Conservation (phyloP, 2,797 vertebrate genomes). For the Bovichtus diacanthus region DNA sequence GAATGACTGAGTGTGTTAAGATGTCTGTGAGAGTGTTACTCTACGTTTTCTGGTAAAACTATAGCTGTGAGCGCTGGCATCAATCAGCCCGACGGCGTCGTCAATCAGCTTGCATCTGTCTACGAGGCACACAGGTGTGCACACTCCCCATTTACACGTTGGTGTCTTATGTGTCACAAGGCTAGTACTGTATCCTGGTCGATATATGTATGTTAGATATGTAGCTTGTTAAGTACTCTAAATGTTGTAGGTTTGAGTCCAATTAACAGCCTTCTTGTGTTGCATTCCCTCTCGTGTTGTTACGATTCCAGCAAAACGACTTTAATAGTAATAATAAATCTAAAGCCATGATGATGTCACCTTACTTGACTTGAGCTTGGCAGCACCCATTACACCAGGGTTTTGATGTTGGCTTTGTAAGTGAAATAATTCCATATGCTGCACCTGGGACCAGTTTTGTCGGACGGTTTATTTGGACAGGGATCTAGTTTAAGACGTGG, state of each 20-base stretch:
- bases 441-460: conserved; percentile 65
- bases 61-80: not conserved
- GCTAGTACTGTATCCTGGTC: not conserved
- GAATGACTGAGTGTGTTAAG: not conserved
- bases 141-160: conserved; percentile 1
- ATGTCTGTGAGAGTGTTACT: not conserved
- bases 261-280: conserved; percentile 4
- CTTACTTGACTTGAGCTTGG: conserved; percentile 32
- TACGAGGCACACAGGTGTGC: conserved; percentile 10
- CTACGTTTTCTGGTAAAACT: not conserved
- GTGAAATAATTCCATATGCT: conserved; percentile 63
- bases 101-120: conserved; percentile 26
- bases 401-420: conserved; percentile 54
- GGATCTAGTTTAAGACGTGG: conserved; percentile 34
- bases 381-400: conserved; percentile 34
- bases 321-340: conserved; percentile 32
- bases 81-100: conserved; percentile 18
- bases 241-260: not conserved
- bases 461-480: conserved; percentile 44
- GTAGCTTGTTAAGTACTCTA: not conserved
- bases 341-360: conserved; percentile 28
- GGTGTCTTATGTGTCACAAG: not conserved
- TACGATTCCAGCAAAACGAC: not conserved
- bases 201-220: not conserved
- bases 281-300: not conserved